Base-by-base conservation (phyloP, 2,888 invertebrate genomes). In the Plebejus melissa region DNA sequence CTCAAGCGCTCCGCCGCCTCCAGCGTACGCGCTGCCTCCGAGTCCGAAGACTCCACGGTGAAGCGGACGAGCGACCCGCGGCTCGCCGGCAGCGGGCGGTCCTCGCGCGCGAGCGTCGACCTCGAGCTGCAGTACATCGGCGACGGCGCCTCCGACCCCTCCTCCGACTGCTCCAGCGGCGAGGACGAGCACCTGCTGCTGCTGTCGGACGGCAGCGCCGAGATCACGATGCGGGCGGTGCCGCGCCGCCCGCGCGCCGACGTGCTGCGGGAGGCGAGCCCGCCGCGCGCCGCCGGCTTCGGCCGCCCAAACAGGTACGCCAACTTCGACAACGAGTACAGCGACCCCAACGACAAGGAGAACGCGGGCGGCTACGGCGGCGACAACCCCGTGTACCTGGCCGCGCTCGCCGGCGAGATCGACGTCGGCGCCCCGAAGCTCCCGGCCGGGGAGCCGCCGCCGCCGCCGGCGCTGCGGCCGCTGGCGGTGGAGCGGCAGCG, bases 401-500 rank as follows among this genome's bases (percentile, higher is more conserved):
- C 93, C 0, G 88, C 93, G 0, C 80, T 93, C 16, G 92, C 90
- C 46, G 93, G 92, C 0, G 93, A 92, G 77, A 88, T 91, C 0
- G 83, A 87, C 28, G 84, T 87, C 0, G 77, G 83, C 0, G 89
- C 89, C 22, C 65, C 89, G 0, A 91, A 88, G 75, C 82, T 84
- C 2, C 22, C 79, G 41, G 1, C 78, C 79, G 1, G 78, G 78
- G 1, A 75, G 76, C 3, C 76, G 79, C 78, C 79, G 0, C 82
- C 85, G 0, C 86, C 83, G 74, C 85, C 90, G 0, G 81, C 83
- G 0, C 77, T 91, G 28, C 92, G 89, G 74, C 86, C 84, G 4
- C 76, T 93, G 4, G 80, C 87, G 0, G 91, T 90, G 9, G 93
- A 90, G 81, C 89, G 96, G 0, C 96, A 96, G 83, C 95, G 95